Base-by-base conservation (phyloP, 1,140 invertebrate species). In the Pseudomyrmex pallidus region DNA sequence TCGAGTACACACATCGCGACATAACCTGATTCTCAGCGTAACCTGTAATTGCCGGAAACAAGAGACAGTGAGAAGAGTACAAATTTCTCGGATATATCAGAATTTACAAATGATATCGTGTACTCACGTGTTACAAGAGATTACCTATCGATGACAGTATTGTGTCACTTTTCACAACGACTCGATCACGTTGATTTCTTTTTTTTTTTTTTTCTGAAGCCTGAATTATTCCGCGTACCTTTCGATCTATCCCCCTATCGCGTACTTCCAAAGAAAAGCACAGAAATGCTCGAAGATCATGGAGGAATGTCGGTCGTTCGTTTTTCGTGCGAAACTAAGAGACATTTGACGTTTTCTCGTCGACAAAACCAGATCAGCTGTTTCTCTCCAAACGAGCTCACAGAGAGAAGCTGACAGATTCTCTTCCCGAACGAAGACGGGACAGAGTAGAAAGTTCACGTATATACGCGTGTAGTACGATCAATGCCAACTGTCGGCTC, bases 351-450 rank as follows among this genome's bases (percentile, higher is more conserved):
- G 17, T 78, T 78, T 61, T 59, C 15, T 10, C 3, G 17, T n/a
- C 44, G 44, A 48, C 17, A 25, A 59, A 57, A 52, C 12, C 61
- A 54, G 54, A 80, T 80, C 66, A 80, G 66, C 76, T 80, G 76
- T 80, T 80, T 22, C 22, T 17, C 4, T 35, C 5, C 35, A 35
- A 35, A 35, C 35, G 35, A 35, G 35, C 35, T 35, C 35, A 35
- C 35, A 35, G 35, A 35, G 35, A 35, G 35, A 35, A 35, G 35
- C 35, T 35, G 35, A 35, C 35, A 35, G 35, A 35, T 35, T 35
- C 35, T 35, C 35, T 35, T 35, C 35, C 35, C 35, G 35, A 35
- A 35, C 35, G 35, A 35, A 35, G 35, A 35, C 35, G 35, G 35
- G 35, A 35, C 7, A 35, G 35, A 35, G 35, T 35, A 35, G 35